Evolutionary conservation across 2,888 invertebrate genomes (phyloP).

Genomic region (Himalopsyche anomala): DNA sequence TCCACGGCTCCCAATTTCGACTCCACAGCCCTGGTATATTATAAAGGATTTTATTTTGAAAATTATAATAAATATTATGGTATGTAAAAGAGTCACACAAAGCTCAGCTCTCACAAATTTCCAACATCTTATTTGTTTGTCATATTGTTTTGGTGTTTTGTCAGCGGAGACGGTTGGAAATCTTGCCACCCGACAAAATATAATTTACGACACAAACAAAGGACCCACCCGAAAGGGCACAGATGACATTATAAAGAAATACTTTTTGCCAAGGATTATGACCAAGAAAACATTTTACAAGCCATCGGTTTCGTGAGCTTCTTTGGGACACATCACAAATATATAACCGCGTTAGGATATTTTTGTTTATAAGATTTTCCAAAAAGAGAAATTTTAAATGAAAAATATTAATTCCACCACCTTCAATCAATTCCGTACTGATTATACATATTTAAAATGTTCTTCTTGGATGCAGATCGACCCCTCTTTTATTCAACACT

Average conservation of each 20-base stretch:
- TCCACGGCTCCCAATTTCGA: no score
- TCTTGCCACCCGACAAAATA: constrained; percentile 34
- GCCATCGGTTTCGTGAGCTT: no score
- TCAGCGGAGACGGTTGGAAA: neutral
- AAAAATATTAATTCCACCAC: no score
- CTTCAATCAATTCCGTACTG: no score
- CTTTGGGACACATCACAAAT: no score
- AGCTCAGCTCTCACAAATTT: neutral
- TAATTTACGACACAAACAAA: neutral
- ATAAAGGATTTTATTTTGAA: no score
- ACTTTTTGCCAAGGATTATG: neutral
- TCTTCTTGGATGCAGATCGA: neutral
- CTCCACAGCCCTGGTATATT: no score
- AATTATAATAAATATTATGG: no score
- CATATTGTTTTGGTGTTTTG: constrained; percentile 15
- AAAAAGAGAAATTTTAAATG: no score
- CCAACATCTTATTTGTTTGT: neutral
- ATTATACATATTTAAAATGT: neutral
- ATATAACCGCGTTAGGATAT: no score
- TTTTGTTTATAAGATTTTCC: no score
- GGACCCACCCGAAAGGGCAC: constrained; percentile 3
- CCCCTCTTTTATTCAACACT: neutral
- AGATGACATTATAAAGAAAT: neutral
- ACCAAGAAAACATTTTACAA: neutral
- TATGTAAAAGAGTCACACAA: neutral